These are phyloP conservation scores for Ctenosaura bakeri DNA, from an alignment of 2,797 vertebrate genomes.

Conservation along the genomic window DNA sequence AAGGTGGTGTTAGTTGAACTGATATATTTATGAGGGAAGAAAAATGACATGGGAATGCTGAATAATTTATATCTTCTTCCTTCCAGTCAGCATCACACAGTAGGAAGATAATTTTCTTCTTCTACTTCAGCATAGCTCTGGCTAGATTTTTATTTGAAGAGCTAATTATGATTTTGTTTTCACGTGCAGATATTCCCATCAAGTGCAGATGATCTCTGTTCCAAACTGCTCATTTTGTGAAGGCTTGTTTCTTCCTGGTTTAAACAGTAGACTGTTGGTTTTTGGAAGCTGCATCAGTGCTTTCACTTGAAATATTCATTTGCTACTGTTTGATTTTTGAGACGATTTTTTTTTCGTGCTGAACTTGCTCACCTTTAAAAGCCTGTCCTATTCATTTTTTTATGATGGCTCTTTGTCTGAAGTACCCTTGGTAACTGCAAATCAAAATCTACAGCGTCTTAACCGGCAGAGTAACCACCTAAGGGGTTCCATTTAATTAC, in stretches of 20 bases:
- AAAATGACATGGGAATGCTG: conserved; percentile 27
- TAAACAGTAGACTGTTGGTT: neutral
- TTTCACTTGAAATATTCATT: conserved; percentile 29
- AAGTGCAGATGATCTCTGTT: neutral
- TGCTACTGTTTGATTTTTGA: neutral
- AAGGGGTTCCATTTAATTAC: conserved; percentile 36
- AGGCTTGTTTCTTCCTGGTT: conserved; percentile 13
- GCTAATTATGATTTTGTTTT: conserved; percentile 48
- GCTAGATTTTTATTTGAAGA: conserved; percentile 36
- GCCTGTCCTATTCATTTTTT: neutral
- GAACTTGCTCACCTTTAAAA: conserved; percentile 33
- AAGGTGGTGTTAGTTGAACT: conserved; percentile 30
- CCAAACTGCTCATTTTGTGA: neutral
- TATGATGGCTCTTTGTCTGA: conserved; percentile 18
- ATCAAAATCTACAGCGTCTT: conserved; percentile 28
- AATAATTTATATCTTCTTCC: conserved; percentile 45
- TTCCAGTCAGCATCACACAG: conserved; percentile 25
- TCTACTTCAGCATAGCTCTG: conserved; percentile 20
- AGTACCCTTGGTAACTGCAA: conserved; percentile 16
- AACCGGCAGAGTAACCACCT: neutral
- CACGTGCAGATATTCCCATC: conserved; percentile 27
- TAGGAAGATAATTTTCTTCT: conserved; percentile 38
- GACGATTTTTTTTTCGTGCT: conserved; percentile 1
- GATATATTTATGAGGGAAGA: conserved; percentile 30
- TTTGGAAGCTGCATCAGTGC: conserved; percentile 9